These are phyloP conservation scores for Rhingia campestris DNA, from an alignment of 2,888 invertebrate species.

Conservation along the genomic window DNA sequence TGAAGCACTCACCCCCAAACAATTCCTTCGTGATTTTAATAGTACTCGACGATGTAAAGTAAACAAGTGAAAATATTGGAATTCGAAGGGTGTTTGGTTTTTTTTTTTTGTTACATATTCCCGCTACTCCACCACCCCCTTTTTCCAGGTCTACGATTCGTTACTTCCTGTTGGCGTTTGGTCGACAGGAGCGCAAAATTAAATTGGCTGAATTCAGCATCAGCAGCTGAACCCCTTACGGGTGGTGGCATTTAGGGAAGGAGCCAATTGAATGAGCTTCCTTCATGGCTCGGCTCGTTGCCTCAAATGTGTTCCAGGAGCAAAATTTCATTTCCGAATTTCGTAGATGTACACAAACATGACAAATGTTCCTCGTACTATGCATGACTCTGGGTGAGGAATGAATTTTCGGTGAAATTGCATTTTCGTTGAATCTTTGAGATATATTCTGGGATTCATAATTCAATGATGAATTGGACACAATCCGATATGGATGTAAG, in stretches of 20 bases:
- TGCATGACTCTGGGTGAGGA: neutral
- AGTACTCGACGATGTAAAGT: constrained; percentile 15
- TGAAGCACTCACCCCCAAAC: neutral
- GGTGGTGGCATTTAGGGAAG: neutral
- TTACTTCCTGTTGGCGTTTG: neutral
- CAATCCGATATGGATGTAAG: constrained; percentile 28
- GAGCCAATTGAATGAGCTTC: constrained; percentile 15
- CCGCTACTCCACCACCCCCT: neutral
- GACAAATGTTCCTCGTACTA: constrained; percentile 28
- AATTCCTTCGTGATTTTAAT: constrained; percentile 24
- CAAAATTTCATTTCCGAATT: constrained; percentile 52
- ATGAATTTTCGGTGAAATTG: constrained; percentile 44
- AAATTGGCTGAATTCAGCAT: constrained; percentile 43
- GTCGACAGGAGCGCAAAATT: constrained; percentile 12
- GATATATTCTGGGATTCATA: constrained; percentile 48
- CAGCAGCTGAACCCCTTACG: neutral
- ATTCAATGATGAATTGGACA: constrained; percentile 56
- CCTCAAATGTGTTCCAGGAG: constrained; percentile 17
- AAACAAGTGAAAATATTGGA: constrained; percentile 41
- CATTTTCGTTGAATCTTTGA: constrained; percentile 52
- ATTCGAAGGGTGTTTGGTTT: neutral
- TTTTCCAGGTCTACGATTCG: too few species aligned
- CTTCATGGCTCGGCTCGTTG: neutral
- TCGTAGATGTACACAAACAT: constrained; percentile 26
- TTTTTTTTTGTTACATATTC: neutral